Conservation (phyloP, 1,140 invertebrate species). For the Camponotus pennsylvanicus region DNA sequence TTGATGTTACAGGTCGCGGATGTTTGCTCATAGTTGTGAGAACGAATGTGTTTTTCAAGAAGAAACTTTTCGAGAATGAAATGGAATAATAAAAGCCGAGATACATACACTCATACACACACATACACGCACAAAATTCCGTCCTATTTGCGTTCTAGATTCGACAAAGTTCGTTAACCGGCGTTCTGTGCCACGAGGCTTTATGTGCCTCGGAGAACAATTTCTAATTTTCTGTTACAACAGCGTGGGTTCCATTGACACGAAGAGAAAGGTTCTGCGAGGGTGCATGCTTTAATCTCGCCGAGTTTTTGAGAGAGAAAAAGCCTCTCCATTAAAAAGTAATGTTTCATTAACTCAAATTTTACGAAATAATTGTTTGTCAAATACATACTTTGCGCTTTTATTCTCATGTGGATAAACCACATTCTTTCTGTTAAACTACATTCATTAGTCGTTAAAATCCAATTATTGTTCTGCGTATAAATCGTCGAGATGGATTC, state of each 20-base stretch:
- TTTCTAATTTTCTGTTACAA: slow-evolving; percentile 62
- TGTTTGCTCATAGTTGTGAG: slow-evolving; percentile 33
- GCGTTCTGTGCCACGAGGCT: slow-evolving; percentile 25
- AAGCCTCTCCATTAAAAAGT: slow-evolving; percentile 24
- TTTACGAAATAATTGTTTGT: slow-evolving; percentile 5
- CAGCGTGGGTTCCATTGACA: slow-evolving; percentile 29
- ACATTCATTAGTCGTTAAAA: slow-evolving; percentile 10
- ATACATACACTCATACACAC: no score
- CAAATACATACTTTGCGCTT: not conserved
- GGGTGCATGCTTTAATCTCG: not conserved
- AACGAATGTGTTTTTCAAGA: slow-evolving; percentile 52
- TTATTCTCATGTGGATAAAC: not conserved
- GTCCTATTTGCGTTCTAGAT: slow-evolving; percentile 51
- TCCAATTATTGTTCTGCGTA: not conserved
- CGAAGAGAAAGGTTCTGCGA: slow-evolving; percentile 4
- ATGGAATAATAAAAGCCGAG: slow-evolving; percentile 49
- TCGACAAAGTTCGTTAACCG: slow-evolving; percentile 53
- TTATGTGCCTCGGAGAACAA: slow-evolving; percentile 39
- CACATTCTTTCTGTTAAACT: not conserved
- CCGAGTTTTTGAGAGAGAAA: slow-evolving; percentile 22
- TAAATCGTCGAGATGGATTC: not conserved
- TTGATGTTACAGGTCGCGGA: slow-evolving; percentile 27
- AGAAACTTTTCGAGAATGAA: slow-evolving; percentile 40
- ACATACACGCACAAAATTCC: no score
- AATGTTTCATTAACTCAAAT: slow-evolving; percentile 52